Conservation (phyloP, 2,888 invertebrate genomes). For the Acronicta alni region DNA sequence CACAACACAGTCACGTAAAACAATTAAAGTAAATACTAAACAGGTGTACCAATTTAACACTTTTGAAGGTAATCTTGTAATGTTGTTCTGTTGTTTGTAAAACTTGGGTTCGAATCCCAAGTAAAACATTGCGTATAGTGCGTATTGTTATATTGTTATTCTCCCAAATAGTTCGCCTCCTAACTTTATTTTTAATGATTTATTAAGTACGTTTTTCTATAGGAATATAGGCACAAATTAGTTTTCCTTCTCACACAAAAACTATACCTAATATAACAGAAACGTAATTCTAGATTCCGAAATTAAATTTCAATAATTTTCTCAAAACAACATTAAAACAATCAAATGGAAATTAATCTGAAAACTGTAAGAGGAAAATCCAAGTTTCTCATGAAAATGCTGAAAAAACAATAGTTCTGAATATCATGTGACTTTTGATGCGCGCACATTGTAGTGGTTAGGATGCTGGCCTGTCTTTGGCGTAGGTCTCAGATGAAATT, state of each 20-base stretch:
- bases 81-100: no score
- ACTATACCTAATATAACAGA: no score
- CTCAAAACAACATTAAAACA: constrained; percentile 34
- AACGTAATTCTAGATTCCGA: constrained; percentile 14
- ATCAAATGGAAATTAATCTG: constrained; percentile 6
- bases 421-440: neutral
- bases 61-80: no score
- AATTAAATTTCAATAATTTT: constrained; percentile 11
- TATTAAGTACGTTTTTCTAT: no score
- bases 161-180: no score
- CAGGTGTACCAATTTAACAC: no score
- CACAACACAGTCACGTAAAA: no score
- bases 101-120: neutral
- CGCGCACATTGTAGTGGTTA: neutral
- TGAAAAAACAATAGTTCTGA: constrained; percentile 20
- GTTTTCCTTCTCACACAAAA: neutral
- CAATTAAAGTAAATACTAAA: no score
- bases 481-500: neutral
- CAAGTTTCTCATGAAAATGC: constrained; percentile 32
- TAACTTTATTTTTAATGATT: no score
- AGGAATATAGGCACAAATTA: no score
- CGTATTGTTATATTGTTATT: no score
- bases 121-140: no score
- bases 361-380: constrained; percentile 22
- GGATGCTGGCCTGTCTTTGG: neutral